These are phyloP conservation scores for Brachionus manjavacas DNA, from an alignment of 1,140 invertebrate species.

Conservation along the genomic window DNA sequence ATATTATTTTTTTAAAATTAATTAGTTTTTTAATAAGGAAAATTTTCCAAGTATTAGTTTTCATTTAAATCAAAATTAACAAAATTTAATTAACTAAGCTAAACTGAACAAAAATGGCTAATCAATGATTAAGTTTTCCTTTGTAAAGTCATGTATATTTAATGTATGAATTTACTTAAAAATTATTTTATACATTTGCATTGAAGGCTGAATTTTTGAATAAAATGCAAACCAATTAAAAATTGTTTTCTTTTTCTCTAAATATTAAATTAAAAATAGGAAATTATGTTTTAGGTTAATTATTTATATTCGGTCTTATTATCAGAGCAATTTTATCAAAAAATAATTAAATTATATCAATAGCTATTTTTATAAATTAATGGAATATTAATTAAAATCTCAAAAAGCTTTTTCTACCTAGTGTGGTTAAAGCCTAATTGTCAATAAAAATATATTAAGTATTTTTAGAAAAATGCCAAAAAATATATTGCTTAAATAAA, in stretches of 20 bases:
- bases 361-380: not conserved
- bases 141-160: not conserved
- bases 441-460: not conserved
- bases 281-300: not conserved
- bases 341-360: not conserved
- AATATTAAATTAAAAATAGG: not conserved
- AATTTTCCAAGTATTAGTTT: too few relatives aligned
- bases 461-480: not conserved
- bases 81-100: not conserved
- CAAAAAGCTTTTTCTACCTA: not conserved
- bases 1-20: not conserved
- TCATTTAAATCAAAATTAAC: not conserved
- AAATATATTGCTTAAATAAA: not conserved
- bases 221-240: not conserved
- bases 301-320: not conserved
- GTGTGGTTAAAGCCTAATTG: not conserved
- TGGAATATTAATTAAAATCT: slow-evolving; percentile 1
- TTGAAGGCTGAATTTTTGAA: not conserved
- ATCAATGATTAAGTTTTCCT: not conserved
- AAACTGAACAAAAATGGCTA: not conserved
- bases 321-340: not conserved
- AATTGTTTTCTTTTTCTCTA: not conserved
- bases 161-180: not conserved
- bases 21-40: not conserved
- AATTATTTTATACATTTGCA: not conserved